Base-by-base conservation (phyloP, 2,888 invertebrate genomes). In the Heteropelma amictum region DNA sequence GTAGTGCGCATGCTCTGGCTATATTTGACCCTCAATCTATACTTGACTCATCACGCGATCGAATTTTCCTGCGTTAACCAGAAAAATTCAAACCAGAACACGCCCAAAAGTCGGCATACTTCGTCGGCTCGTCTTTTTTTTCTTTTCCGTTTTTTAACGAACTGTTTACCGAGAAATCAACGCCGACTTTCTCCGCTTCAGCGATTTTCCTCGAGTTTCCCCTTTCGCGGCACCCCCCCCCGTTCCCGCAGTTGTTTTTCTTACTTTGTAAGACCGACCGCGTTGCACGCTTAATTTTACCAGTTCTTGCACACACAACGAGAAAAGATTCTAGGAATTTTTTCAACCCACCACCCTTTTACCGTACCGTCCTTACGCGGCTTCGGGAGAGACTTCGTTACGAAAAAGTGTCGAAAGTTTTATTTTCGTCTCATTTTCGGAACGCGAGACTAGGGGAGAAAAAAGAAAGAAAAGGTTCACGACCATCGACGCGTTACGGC, bases 321-420 rank as follows among this genome's bases (percentile, higher is more conserved):
- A n/a, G n/a, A n/a, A n/a, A n/a, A 72, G 26, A 68, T 76, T 76
- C 75, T 58, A 17, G 63, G 75, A 76, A 76, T 67, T 12, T 30
- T 35, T n/a, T 21, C 45, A 14, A 42, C 3, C 30, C 19, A 2
- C 5, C 23, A n/a, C 12, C 26, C 47, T 23, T 47, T 4, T 8
- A 3, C n/a, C 6, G 2, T 1, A 6, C 17, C 17, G 12, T 10
- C 54, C 8, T 12, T 21, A 17, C 33, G n/a, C 21, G 33, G 12
- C 30, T 17, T 19, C 47, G 17, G 40, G 45, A 19, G 26, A n/a
- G n/a, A n/a, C n/a, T n/a, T n/a, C n/a, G n/a, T n/a, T n/a, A n/a
- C n/a, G n/a, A n/a, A n/a, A n/a, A n/a, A n/a, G n/a, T n/a, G n/a
- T n/a, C n/a, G n/a, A n/a, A n/a, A n/a, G n/a, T n/a, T n/a, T n/a